phyloP scores from a whole-genome alignment of 2,888 invertebrate species.

The Apotomis capreana region DNA sequence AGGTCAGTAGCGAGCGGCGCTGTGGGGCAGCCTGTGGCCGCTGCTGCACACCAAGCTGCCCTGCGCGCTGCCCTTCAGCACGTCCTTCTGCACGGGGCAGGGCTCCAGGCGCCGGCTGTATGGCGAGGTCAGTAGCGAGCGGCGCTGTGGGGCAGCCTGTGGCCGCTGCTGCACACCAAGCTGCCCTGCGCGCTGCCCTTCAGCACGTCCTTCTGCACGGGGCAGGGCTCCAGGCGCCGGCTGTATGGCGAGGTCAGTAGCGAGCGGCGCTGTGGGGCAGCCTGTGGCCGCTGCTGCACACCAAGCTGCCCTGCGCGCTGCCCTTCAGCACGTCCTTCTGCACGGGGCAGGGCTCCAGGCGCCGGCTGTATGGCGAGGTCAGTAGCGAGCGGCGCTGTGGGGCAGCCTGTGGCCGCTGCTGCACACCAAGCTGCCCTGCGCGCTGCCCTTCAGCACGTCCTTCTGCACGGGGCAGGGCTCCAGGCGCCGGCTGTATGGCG shows the following conservation, averaged over 20 bases:
- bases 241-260: slow-evolving; percentile 69
- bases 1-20: slow-evolving; percentile 54
- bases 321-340: slow-evolving; percentile 77
- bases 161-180: slow-evolving; percentile 88
- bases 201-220: slow-evolving; percentile 90
- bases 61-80: too few species aligned
- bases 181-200: slow-evolving; percentile 86
- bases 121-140: slow-evolving; percentile 76
- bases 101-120: too few species aligned
- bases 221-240: slow-evolving; percentile 84
- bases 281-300: too few species aligned
- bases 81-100: too few species aligned
- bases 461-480: too few species aligned
- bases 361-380: slow-evolving; percentile 6
- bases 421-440: too few species aligned
- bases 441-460: too few species aligned
- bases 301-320: slow-evolving; percentile 35
- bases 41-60: too few species aligned
- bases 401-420: too few species aligned
- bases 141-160: slow-evolving; percentile 90
- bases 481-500: too few species aligned
- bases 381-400: background rate
- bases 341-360: too few species aligned
- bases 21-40: too few species aligned
- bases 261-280: slow-evolving; percentile 52